Conservation (phyloP, 2,113 vertebrate species). For the Osmerus eperlanus region DNA sequence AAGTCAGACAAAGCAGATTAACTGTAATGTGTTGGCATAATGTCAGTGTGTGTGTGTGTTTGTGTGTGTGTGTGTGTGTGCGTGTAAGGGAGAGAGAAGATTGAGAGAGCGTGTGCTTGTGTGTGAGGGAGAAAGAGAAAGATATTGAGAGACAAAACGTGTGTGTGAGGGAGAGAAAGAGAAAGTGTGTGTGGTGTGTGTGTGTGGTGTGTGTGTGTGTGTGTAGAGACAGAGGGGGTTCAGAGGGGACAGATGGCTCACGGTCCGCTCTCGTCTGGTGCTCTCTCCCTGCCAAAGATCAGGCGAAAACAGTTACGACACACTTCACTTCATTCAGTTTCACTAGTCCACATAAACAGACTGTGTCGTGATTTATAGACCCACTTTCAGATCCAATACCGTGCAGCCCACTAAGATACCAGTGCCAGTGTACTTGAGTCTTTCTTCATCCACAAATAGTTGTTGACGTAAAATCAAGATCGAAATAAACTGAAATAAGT, state of each 20-base stretch:
- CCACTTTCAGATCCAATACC: conserved; percentile 24
- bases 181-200: background rate
- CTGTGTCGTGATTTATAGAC: conserved; percentile 34
- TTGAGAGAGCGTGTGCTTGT: too few species aligned
- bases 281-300: conserved; percentile 62
- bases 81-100: background rate
- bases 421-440: background rate
- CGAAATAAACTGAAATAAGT: too few species aligned
- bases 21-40: background rate
- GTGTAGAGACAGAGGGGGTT: conserved; percentile 36
- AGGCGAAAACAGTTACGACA: conserved; percentile 43
- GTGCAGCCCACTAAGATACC: conserved; percentile 14
- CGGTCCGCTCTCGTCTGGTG: conserved; percentile 60
- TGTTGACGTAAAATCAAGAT: too few species aligned
- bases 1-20: background rate
- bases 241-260: conserved; percentile 62
- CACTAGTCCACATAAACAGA: conserved; percentile 22
- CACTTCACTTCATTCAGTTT: conserved; percentile 26
- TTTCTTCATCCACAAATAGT: too few species aligned
- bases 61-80: conserved; percentile 13
- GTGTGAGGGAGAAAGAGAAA: too few species aligned
- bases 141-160: too few species aligned
- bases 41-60: conserved; percentile 8
- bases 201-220: conserved; percentile 6
- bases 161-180: too few species aligned